Percentiles rank a stretch among this genome's conserved stretches.
Evolutionary conservation across 2,113 vertebrate species (phyloP).

Genomic region (Blennius ocellaris): DNA sequence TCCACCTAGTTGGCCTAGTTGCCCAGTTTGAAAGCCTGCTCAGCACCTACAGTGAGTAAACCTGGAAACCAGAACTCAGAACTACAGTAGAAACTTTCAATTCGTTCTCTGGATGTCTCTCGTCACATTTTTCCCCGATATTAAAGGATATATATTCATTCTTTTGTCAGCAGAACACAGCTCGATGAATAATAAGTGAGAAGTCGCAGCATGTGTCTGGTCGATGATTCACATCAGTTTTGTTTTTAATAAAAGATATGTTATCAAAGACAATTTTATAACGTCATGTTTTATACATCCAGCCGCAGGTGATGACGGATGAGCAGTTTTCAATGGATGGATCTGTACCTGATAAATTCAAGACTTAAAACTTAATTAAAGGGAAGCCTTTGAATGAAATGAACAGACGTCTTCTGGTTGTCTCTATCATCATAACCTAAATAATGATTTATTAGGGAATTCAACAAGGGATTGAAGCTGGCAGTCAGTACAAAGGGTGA

Average conservation of each 20-base stretch:
- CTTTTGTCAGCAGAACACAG: background rate
- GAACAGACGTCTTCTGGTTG: background rate
- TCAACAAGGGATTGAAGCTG: too few species aligned
- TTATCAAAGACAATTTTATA: background rate
- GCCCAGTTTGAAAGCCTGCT: conserved; percentile 98
- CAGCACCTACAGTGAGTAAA: conserved; percentile 95
- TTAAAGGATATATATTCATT: too few species aligned
- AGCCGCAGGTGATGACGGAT: background rate
- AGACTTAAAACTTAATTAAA: background rate
- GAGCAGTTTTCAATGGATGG: background rate
- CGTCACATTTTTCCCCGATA: too few species aligned
- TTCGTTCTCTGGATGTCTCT: too few species aligned
- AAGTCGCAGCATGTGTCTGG: background rate
- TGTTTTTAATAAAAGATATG: background rate
- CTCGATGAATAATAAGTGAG: background rate
- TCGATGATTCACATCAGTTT: background rate
- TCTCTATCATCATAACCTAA: background rate
- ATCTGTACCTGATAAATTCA: conserved; percentile 1
- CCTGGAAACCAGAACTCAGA: background rate
- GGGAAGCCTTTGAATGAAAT: background rate
- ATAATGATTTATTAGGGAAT: background rate
- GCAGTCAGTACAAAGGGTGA: too few species aligned
- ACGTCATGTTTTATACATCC: background rate
- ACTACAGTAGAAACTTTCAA: too few species aligned
- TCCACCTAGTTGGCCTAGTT: conserved; percentile 91